Base-by-base conservation (phyloP, 2,797 vertebrate genomes). In the Peromyscus melanophrys region DNA sequence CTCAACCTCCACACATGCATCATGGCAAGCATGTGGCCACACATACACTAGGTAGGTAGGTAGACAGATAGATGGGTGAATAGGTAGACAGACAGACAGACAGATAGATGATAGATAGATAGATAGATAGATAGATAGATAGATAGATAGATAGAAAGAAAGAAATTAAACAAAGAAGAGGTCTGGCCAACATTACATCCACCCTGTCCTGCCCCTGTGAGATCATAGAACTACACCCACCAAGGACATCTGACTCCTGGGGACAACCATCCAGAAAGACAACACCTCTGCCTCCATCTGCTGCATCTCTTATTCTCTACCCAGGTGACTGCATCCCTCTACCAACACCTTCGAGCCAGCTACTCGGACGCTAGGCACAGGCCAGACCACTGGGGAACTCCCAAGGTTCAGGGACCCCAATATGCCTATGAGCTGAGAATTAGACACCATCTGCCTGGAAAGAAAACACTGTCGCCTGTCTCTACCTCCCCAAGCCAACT, bases 391-490 rank as follows among this genome's bases (percentile, higher is more conserved):
- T 40, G 14, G 65, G 23, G 34, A 55, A 71, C 49, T 71, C 31
- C 23, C 37, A 2, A 55, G 34, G 84, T 6, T 19, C 27, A 52
- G n/a, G 40, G 59, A 71, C 59, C 87, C 59, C 87, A 3, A 4
- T 40, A 34, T 29, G 9, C 43, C 34, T 17, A n/a, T 2, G 3
- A 80, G 65, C 40, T 75, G 27, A 92, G 77, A 21, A 23, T 4
- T 0, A 52, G 59, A 46, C 40, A 12, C 57, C 65, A 4, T 40
- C 43, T 86, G n/a, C 31, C 75, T 59, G 43, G 55, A 25, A 14
- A 61, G 12, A 27, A 73, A 7, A 7, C 34, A 19, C 46, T 37
- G 46, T 0, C 10, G 27, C 19, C 27, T 0, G 1, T 21, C 34
- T 14, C n/a, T 63, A 37, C 4, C 25, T 88, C 69, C 27, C 83